phyloP scores from a whole-genome alignment of 2,113 vertebrate species.

The Syngnathus floridae region DNA sequence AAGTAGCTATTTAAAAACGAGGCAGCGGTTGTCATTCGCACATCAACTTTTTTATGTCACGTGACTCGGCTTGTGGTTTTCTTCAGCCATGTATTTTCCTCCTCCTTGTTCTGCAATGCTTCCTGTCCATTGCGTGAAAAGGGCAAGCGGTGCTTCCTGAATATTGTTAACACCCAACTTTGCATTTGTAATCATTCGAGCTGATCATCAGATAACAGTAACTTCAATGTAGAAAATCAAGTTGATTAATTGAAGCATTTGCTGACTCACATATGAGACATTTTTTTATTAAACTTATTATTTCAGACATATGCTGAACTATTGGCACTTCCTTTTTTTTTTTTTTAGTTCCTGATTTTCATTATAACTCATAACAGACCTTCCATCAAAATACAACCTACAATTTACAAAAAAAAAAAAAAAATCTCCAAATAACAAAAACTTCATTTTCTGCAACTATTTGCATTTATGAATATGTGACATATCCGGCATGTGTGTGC shows the following conservation, averaged over 20 bases:
- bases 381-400: background rate
- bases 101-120: conserved; percentile 57
- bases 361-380: background rate
- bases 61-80: conserved; percentile 65
- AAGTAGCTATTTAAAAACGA: conserved; percentile 31
- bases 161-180: background rate
- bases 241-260: background rate
- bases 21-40: conserved; percentile 31
- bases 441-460: background rate
- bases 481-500: conserved; percentile 7
- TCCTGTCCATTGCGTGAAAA: conserved; percentile 62
- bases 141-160: conserved; percentile 46
- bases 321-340: background rate
- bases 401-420: background rate
- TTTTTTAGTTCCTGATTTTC: background rate
- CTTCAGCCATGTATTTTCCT: conserved; percentile 52
- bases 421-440: too few species aligned
- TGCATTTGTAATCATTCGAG: conserved; percentile 1
- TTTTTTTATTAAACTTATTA: background rate
- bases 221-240: background rate
- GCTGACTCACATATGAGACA: background rate
- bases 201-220: background rate
- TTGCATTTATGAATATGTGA: background rate
- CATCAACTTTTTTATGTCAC: conserved; percentile 62
- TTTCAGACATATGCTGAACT: too few species aligned